phyloP scores from a whole-genome alignment of 2,888 invertebrate species.

The Lepidocyrtinus sp. region DNA sequence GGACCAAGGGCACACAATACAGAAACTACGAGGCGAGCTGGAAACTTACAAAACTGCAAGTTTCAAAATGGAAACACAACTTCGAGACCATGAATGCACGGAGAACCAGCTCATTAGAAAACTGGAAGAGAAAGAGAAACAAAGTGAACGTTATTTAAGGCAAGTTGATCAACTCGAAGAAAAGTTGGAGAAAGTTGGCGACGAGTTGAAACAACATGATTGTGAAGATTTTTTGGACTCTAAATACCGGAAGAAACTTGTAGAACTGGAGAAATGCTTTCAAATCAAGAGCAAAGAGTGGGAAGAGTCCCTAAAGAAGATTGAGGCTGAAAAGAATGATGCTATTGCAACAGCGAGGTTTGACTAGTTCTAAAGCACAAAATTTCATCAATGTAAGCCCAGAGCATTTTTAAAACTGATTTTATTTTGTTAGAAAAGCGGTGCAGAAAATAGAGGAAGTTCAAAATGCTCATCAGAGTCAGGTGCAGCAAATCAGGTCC shows the following conservation, averaged over 20 bases:
- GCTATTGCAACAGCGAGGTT: constrained; percentile 59
- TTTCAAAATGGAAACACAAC: constrained; percentile 48
- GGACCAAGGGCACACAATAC: constrained; percentile 63
- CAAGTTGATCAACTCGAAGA: constrained; percentile 53
- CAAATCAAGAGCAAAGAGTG: constrained; percentile 18
- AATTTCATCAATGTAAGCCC: neutral
- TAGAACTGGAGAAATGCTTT: constrained; percentile 38
- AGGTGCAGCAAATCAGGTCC: constrained; percentile 12
- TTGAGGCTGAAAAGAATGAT: constrained; percentile 53
- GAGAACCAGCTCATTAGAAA: constrained; percentile 49
- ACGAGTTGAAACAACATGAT: constrained; percentile 58
- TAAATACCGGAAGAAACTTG: constrained; percentile 44
- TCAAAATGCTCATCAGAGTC: neutral
- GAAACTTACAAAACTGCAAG: constrained; percentile 45
- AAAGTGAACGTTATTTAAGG: constrained; percentile 21
- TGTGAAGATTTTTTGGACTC: constrained; percentile 66
- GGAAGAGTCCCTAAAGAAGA: constrained; percentile 35
- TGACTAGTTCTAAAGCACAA: neutral
- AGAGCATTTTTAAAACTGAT: neutral
- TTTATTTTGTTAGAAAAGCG: constrained; percentile 20
- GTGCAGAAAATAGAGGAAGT: constrained; percentile 24
- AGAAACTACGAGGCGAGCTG: constrained; percentile 58
- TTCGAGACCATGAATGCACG: constrained; percentile 50
- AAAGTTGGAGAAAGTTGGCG: constrained; percentile 39
- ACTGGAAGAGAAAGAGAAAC: constrained; percentile 38